phyloP scores from a whole-genome alignment of 1,140 invertebrate genomes.

The Bombus breviceps region DNA sequence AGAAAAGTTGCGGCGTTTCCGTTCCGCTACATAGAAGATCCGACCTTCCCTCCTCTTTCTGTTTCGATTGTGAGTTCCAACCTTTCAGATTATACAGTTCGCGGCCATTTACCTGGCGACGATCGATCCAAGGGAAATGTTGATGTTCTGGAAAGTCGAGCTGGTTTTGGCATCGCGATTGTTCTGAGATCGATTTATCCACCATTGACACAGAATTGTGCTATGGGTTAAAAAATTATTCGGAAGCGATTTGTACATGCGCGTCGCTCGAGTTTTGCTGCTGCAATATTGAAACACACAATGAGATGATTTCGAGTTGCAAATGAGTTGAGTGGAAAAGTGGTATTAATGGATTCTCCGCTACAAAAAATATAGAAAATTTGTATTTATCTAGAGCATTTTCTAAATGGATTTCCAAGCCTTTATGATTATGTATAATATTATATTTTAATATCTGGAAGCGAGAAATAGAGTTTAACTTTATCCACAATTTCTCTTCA shows the following conservation, averaged over 20 bases:
- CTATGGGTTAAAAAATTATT: neutral
- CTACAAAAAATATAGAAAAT: neutral
- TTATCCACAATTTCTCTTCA: neutral
- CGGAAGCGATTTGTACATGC: neutral
- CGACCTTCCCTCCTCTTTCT: neutral
- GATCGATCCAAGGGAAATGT: slow-evolving; percentile 11
- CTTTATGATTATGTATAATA: neutral
- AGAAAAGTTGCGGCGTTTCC: neutral
- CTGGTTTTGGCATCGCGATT: neutral
- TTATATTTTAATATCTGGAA: neutral
- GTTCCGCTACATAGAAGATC: neutral
- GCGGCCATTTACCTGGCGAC: slow-evolving; percentile 7
- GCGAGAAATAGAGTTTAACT: neutral
- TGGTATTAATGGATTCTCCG: neutral
- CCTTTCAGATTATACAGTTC: neutral
- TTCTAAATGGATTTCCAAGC: neutral
- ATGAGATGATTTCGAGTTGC: neutral
- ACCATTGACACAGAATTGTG: neutral
- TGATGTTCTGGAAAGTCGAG: neutral
- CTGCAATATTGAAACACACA: neutral
- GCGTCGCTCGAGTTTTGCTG: neutral
- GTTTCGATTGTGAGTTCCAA: neutral
- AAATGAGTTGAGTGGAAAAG: neutral
- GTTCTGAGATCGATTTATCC: neutral
- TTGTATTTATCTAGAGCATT: neutral